Base-by-base conservation (phyloP, 1,140 invertebrate genomes). In the Eupeodes corollae region DNA sequence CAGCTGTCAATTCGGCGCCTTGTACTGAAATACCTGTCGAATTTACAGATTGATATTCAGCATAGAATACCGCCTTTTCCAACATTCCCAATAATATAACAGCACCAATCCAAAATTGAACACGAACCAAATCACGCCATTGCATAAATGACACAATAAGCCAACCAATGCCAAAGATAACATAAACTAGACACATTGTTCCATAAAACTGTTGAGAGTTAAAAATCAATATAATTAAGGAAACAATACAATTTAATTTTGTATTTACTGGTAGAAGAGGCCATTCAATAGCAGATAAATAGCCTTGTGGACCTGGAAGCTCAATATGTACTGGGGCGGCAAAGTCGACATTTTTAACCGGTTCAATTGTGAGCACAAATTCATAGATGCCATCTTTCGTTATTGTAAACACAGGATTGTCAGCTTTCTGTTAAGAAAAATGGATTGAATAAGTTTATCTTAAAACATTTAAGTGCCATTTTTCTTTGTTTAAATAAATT, bases 61-160 rank as follows among this genome's bases (percentile, higher is more conserved):
- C 88, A 66, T 91, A 90, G 61, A 92, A 95, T 0, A 89, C 84
- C 14, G 91, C 88, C 62, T 82, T 86, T 67, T 86, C 86, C 10
- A 88, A 55, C 82, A 88, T 84, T 56, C 90, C 91, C 1, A 93
- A 67, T 26, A 93, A 70, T 47, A 92, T 89, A 34, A 94, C 88
- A 33, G 77, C 88, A 8, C 87, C 88, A 61, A 96, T 92, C 90
- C 91, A 96, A 71, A 92, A 94, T 73, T 96, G 92, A 30, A 96
- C 87, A 41, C 91, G 73, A n/a, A 96, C 70, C 5, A 96, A 70
- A 67, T 96, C 91, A 49, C 86, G 73, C 90, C 91, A 96, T 65
- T 90, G 86, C 51, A 83, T 71, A 50, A 83, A 85, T 15, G 86
- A 88, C n/a, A 91, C 75, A 8, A 82, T 61, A 33, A 93, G 72